Conservation (phyloP, 2,113 vertebrate species). For the Lamprotornis superbus region DNA sequence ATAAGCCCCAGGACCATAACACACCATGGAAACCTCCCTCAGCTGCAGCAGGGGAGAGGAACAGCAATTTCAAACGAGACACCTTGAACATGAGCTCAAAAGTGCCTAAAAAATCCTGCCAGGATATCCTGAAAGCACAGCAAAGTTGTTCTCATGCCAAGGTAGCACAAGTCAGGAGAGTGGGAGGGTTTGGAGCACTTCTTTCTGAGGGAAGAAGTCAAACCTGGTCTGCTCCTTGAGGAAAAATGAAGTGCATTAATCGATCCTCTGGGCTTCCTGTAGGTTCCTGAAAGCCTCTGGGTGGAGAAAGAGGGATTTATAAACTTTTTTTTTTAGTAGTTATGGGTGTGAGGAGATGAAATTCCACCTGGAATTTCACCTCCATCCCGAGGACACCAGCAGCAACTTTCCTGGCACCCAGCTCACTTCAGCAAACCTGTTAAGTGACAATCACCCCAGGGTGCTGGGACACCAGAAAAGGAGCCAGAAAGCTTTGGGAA, state of each 20-base stretch:
- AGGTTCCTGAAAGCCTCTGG: neutral
- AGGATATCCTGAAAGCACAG: neutral
- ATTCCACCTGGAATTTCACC: neutral
- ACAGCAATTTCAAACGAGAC: neutral
- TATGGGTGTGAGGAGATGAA: neutral
- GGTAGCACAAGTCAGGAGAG: rapidly evolving
- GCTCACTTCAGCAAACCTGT: neutral
- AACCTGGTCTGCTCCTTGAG: neutral
- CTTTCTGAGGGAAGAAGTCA: neutral
- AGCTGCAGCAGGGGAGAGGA: neutral
- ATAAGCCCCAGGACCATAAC: neutral
- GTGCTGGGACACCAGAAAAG: neutral
- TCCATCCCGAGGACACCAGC: neutral
- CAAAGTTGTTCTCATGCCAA: neutral
- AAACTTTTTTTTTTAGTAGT: neutral
- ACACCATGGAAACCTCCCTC: neutral
- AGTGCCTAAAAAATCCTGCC: neutral
- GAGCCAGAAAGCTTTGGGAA: neutral
- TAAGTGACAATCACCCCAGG: neutral
- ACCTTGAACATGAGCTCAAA: neutral
- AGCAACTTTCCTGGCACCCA: neutral
- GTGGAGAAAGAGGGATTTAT: neutral
- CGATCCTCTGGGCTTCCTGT: neutral
- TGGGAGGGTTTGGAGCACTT: neutral
- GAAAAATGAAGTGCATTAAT: neutral